Base-by-base conservation (phyloP, 2,888 invertebrate species). In the Ecdyonurus torrentis region DNA sequence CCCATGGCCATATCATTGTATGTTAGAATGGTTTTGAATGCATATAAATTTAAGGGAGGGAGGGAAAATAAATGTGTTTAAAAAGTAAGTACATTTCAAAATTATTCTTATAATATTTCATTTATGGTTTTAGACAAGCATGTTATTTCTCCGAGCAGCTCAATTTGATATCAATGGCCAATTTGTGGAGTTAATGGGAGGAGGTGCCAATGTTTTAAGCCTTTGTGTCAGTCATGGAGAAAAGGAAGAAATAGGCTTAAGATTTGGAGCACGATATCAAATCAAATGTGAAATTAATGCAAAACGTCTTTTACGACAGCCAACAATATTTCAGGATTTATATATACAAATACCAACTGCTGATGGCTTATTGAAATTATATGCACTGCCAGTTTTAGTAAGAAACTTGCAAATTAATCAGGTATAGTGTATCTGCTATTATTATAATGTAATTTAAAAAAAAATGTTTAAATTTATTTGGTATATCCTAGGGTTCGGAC, bases 321-420 rank as follows among this genome's bases (percentile, higher is more conserved):
- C 67, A 18, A 76, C 76, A 65, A 70, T 73, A 66, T 81, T 84
- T 71, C 75, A 77, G 66, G 80, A 81, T 66, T 75, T 81, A 22
- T 83, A 77, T 69, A 70, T 84, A 63, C 72, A 77, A 63, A 79
- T 77, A 55, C n/a, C 55, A 5, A 10, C 22, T 20, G 55, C 55
- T 18, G 55, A 55, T 7, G 55, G 55, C 55, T 5, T 7, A 60
- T 72, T 74, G 19, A 71, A 72, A 59, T 70, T 82, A 60, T 81
- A 81, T 68, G 75, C 80, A 1, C 69, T 84, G 24, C 84, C 85
- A 7, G 72, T 84, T 55, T 72, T 81, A 20, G 77, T 83, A 25
- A 73, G 72, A 62, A 80, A 81, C 67, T 72, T 78, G 64, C 72
- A 76, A 63, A 71, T 68, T 60, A 71, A 74, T 69, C 63, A 71